These are phyloP conservation scores for Napeogenes sylphis DNA, from an alignment of 2,888 invertebrate species.

Conservation along the genomic window DNA sequence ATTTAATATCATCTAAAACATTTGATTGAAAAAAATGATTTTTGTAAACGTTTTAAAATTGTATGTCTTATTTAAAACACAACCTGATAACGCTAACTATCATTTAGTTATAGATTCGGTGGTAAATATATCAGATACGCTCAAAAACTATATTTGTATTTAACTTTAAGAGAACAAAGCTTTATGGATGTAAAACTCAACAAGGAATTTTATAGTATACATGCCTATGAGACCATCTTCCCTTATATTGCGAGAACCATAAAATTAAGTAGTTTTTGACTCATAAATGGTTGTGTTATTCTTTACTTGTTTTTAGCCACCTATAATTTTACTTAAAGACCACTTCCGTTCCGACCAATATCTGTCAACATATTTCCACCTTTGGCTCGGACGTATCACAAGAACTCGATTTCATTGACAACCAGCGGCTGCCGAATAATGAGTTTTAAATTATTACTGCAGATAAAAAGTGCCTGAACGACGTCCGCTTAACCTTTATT, in stretches of 20 bases:
- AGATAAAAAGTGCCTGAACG: conserved; percentile 68
- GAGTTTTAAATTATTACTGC: conserved; percentile 75
- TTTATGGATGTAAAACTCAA: background rate
- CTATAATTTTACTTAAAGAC: conserved; percentile 73
- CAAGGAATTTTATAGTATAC: conserved; percentile 5
- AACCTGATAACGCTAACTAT: background rate
- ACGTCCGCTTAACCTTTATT: conserved; percentile 65
- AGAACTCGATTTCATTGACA: conserved; percentile 76
- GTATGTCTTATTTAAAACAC: background rate
- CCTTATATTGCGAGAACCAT: conserved; percentile 36
- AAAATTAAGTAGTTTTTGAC: conserved; percentile 53
- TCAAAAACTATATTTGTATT: no score
- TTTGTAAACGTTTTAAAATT: conserved; percentile 15
- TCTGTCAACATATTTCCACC: conserved; percentile 76
- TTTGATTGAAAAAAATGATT: conserved; percentile 26
- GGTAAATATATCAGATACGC: no score
- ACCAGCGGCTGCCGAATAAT: conserved; percentile 69
- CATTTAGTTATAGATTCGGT: no score
- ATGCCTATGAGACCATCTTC: conserved; percentile 29
- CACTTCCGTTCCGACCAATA: conserved; percentile 74
- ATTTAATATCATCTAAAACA: conserved; percentile 42
- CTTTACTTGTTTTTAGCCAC: conserved; percentile 69
- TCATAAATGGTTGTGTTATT: conserved; percentile 57
- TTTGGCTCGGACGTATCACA: conserved; percentile 70
- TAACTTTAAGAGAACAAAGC: background rate